These are phyloP conservation scores for Pogona vitticeps DNA, from an alignment of 2,113 vertebrate genomes.

Conservation along the genomic window DNA sequence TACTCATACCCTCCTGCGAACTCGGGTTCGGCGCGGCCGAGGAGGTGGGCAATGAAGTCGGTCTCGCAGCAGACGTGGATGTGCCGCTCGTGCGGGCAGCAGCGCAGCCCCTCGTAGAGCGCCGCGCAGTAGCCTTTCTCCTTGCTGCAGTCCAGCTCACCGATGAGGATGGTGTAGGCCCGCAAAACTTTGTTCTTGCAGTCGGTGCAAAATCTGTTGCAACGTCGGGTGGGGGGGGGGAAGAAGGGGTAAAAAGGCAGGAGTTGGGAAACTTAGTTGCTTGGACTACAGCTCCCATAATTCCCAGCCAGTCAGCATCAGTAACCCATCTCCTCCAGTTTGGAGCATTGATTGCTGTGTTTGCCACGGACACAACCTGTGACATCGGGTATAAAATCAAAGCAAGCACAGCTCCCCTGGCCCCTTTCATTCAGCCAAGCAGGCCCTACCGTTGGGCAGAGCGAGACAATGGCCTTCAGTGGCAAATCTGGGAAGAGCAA, in stretches of 20 bases:
- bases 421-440: too few species aligned
- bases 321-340: too few species aligned
- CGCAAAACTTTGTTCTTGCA: conserved; percentile 96
- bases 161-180: conserved; percentile 95
- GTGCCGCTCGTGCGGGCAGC: conserved; percentile 93
- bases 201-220: conserved; percentile 91
- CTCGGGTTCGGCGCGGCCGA: conserved; percentile 94
- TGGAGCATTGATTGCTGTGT: too few species aligned
- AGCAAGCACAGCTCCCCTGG: too few species aligned
- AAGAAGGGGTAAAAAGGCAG: neutral
- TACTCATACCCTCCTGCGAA: conserved; percentile 97
- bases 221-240: too few species aligned
- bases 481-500: too few species aligned
- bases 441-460: too few species aligned
- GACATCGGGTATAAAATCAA: too few species aligned
- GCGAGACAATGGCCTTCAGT: too few species aligned
- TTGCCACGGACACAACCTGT: too few species aligned
- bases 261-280: neutral
- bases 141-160: conserved; percentile 94
- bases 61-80: conserved; percentile 97
- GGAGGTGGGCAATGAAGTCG: conserved; percentile 94
- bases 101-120: conserved; percentile 93
- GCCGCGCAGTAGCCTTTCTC: conserved; percentile 95
- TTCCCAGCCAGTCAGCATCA: too few species aligned
- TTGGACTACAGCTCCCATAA: too few species aligned